A percentile compares a stretch with the other conserved stretches of the same genome.
Evolutionary conservation across 2,113 vertebrate species (phyloP).

Genomic region (Leucopsar rothschildi): DNA sequence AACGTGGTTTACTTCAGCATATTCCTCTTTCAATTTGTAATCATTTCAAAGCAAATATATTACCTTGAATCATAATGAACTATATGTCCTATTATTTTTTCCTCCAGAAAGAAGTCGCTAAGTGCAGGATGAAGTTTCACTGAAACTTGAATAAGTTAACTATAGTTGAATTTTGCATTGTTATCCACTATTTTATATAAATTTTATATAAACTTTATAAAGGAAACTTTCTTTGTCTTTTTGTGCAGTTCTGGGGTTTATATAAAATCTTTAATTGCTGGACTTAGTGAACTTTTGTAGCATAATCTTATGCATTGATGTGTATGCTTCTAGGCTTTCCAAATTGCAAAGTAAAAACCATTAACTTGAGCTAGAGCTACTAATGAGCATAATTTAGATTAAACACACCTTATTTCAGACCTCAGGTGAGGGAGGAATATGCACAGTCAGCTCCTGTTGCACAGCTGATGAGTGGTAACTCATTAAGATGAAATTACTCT

Average conservation of each 20-base stretch:
- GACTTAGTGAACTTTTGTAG: background rate
- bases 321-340: background rate
- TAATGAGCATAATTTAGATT: slow-evolving; percentile 1
- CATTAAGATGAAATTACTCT: background rate
- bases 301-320: background rate
- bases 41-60: background rate
- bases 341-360: background rate
- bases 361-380: background rate
- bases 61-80: background rate
- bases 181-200: background rate
- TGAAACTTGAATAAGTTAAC: background rate
- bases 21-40: background rate
- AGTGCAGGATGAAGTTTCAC: background rate
- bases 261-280: background rate
- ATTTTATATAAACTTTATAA: background rate
- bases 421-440: background rate
- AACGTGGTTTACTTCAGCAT: background rate
- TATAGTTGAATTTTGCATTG: background rate
- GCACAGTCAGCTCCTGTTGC: background rate
- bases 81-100: background rate
- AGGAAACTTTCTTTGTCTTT: background rate
- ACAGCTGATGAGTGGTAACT: background rate
- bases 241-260: background rate
- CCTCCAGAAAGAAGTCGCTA: background rate
- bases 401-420: background rate